phyloP scores from a whole-genome alignment of 2,888 invertebrate genomes.

The Agrochola macilenta region DNA sequence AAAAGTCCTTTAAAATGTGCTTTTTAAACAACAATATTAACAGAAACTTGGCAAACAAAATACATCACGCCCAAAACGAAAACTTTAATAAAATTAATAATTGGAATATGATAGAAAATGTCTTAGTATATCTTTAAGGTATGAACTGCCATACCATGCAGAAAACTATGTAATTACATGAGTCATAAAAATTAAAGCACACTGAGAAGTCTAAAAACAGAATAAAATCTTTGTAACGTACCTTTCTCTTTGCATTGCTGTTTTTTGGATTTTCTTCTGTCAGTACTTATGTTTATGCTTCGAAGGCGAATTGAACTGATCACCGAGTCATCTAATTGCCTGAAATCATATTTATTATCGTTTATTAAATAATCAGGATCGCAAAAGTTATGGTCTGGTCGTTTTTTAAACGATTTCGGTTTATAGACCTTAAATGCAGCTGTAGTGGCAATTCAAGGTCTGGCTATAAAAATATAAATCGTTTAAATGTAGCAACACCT shows the following conservation, averaged over 20 bases:
- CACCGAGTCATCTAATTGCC: slow-evolving; percentile 92
- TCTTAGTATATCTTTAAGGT: slow-evolving; percentile 49
- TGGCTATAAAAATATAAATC: not conserved
- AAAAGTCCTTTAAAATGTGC: not conserved
- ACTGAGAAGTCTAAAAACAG: slow-evolving; percentile 47
- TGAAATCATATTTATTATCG: slow-evolving; percentile 67
- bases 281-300: slow-evolving; percentile 88
- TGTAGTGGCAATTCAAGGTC: not conserved
- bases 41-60: slow-evolving; percentile 35
- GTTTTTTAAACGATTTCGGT: not conserved
- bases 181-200: slow-evolving; percentile 53
- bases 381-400: not conserved
- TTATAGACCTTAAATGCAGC: not conserved
- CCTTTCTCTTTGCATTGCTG: slow-evolving; percentile 93
- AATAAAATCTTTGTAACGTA: slow-evolving; percentile 69
- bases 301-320: slow-evolving; percentile 93
- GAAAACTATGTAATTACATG: slow-evolving; percentile 38
- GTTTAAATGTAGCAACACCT: not conserved
- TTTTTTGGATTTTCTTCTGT: slow-evolving; percentile 93
- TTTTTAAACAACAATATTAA: slow-evolving; percentile 43
- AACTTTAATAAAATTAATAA: slow-evolving; percentile 3
- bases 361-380: not conserved
- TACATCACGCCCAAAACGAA: slow-evolving; percentile 36
- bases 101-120: slow-evolving; percentile 29
- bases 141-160: slow-evolving; percentile 64